Conservation (phyloP, 2,888 invertebrate species). For the Cartodere bifasciata region DNA sequence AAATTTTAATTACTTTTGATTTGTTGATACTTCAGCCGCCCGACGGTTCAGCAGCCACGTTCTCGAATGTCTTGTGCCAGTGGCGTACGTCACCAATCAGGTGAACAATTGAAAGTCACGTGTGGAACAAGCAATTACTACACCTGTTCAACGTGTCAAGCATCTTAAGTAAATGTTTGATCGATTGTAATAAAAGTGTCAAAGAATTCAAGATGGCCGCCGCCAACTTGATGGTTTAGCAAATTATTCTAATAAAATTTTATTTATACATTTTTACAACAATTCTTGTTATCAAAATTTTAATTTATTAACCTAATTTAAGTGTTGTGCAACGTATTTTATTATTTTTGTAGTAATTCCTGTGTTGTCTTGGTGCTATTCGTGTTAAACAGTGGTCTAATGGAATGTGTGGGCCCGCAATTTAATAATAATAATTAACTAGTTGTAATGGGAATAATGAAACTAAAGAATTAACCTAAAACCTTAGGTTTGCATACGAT, state of each 20-base stretch:
- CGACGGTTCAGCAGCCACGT: too few species aligned
- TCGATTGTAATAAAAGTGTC: conserved; percentile 10
- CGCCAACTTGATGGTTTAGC: conserved; percentile 32
- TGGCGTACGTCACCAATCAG: too few species aligned
- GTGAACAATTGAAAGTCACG: too few species aligned
- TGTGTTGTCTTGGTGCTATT: background rate
- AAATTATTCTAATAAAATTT: conserved; percentile 17
- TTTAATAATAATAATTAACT: conserved; percentile 5
- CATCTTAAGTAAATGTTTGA: too few species aligned
- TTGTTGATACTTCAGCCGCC: too few species aligned
- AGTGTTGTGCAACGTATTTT: conserved; percentile 5
- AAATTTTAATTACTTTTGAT: too few species aligned
- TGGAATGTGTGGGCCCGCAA: conserved; percentile 4
- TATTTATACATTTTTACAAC: conserved; percentile 16
- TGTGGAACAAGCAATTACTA: too few species aligned
- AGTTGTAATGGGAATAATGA: background rate
- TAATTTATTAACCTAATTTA: conserved; percentile 5
- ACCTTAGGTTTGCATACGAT: conserved; percentile 4
- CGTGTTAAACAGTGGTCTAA: background rate
- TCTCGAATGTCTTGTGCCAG: too few species aligned
- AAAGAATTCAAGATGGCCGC: conserved; percentile 32
- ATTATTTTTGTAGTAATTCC: conserved; percentile 3
- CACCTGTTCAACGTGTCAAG: too few species aligned
- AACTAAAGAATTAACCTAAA: conserved; percentile 1
- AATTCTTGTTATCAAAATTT: conserved; percentile 11